Evolutionary conservation across 2,113 vertebrate genomes (phyloP).

Genomic region (Gopherus flavomarginatus): DNA sequence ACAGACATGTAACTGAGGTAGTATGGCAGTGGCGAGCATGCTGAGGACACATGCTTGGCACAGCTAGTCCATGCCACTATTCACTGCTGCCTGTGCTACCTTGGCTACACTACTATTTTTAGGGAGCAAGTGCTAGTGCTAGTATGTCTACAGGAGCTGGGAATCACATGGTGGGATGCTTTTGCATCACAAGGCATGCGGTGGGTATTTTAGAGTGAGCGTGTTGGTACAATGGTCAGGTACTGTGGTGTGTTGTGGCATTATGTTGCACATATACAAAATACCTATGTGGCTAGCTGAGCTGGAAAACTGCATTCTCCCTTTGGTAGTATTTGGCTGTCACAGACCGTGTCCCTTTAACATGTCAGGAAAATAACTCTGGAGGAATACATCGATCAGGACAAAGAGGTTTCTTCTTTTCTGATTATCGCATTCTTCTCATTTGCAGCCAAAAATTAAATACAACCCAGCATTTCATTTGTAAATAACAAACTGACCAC

Average conservation of each 20-base stretch:
- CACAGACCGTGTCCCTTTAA: conserved; percentile 44
- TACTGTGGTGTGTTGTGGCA: not conserved
- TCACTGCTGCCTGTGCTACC: not conserved
- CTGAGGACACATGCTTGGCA: not conserved
- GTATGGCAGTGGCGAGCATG: not conserved
- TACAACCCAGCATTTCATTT: conserved; percentile 63
- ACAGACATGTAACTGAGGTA: not conserved
- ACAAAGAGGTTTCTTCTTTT: conserved; percentile 33
- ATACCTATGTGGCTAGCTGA: conserved; percentile 33
- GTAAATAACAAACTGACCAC: conserved; percentile 47
- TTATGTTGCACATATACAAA: not conserved
- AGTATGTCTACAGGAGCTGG: not conserved
- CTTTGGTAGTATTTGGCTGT: conserved; percentile 38
- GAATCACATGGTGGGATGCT: not conserved
- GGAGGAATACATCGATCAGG: conserved; percentile 22
- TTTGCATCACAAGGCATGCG: not conserved
- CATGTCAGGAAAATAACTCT: conserved; percentile 44
- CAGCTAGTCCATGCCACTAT: not conserved
- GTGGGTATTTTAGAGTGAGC: not conserved
- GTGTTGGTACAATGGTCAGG: not conserved
- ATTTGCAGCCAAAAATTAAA: conserved; percentile 70
- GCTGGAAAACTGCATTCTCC: conserved; percentile 56
- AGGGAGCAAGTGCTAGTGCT: not conserved
- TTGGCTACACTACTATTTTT: not conserved
- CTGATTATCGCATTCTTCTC: conserved; percentile 62